Evolutionary conservation across 1,140 invertebrate species (phyloP), one percentile per base, ranked within the genome.

Genomic region (Phymastichus coffea): DNA sequence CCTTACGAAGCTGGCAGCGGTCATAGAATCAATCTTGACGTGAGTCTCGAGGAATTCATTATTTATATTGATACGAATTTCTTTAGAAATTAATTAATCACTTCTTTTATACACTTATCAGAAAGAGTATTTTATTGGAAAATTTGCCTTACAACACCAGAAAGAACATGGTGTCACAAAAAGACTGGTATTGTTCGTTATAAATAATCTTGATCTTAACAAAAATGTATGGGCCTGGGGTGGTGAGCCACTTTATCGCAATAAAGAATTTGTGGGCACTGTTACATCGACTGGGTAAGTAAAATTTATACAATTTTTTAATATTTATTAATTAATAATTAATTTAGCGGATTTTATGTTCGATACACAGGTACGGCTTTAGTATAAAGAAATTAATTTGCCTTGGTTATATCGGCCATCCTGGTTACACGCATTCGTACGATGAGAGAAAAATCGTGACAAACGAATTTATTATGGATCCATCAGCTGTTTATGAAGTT

Each of bases 171-270:
- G 90, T 6, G 85, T 93, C 2, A 84, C 74, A 23, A 86, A 86
- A 66, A 75, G 84, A 66, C 81, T 91, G 55, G 87, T 90, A 2
- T 85, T 92, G 69, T 86, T 94, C 56, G 74, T 89, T 10, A 72
- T 94, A 3, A 84, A 91, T 55, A 83, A 89, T 66, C 85, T 90
- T 67, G 86, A 93, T 77, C 73, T 83, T 4, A 86, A 91, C 55
- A 82, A 81, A 20, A 85, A 93, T 76, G 82, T 88, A 17, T 92
- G 89, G 89, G 87, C 90, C 0, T 92, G 89, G 87, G 90, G 90
- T 35, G 86, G 87, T 35, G 92, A 94, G 71, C 89, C 90, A 0
- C 83, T 94, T 55, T 94, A 87, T 73, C 75, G 84, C 54, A 83
- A 87, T 63, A 84, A 83, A 23, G 79, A 86, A 70, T 87, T 84